A percentile compares a stretch with the other conserved stretches of the same genome.
Conservation (phyloP, 1,140 invertebrate species). For the Ruditapes philippinarum region DNA sequence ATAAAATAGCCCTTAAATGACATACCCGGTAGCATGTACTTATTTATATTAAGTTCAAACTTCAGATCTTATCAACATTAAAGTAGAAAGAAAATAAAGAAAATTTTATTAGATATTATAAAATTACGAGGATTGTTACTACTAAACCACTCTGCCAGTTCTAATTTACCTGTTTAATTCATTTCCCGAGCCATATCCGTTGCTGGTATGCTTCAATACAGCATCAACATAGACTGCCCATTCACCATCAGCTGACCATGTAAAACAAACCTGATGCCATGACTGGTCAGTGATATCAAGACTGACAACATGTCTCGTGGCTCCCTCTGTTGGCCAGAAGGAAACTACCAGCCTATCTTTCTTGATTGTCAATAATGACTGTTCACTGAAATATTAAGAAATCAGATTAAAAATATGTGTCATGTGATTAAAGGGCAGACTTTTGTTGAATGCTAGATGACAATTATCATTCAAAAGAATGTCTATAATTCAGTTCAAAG, state of each 20-base stretch:
- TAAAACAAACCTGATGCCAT: slow-evolving; percentile 58
- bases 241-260: slow-evolving; percentile 28
- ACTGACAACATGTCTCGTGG: neutral
- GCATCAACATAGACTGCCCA: slow-evolving; percentile 33
- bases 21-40: no score
- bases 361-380: neutral
- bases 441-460: no score
- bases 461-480: no score
- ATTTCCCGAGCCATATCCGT: neutral
- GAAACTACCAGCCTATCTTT: slow-evolving; percentile 6
- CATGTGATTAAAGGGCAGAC: no score
- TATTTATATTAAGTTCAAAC: no score
- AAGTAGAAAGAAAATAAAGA: no score
- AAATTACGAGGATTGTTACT: no score
- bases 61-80: no score
- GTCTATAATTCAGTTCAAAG: no score
- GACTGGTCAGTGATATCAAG: neutral
- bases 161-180: neutral
- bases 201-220: neutral
- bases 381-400: slow-evolving; percentile 26
- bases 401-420: no score
- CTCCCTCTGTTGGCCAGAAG: slow-evolving; percentile 6
- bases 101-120: no score
- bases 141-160: neutral
- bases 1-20: no score